Base-by-base conservation (phyloP, 2,888 invertebrate genomes). In the Agonum fuliginosum region DNA sequence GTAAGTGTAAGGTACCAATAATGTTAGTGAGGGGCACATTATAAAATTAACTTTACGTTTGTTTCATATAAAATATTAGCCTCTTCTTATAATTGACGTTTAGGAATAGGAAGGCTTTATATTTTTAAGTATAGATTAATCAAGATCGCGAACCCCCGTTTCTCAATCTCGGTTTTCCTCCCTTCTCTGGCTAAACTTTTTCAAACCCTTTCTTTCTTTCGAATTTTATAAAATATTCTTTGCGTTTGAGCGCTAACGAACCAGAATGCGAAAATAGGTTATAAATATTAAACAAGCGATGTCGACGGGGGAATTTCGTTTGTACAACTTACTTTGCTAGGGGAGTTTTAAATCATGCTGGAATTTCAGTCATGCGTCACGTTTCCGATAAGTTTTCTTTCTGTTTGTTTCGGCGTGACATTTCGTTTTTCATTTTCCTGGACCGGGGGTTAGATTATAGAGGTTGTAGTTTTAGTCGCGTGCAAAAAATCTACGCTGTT, bases 261-360 rank as follows among this genome's bases (percentile, higher is more conserved):
- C 58, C 48, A 51, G 67, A 75, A 75, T 75, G 75, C 75, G 34
- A 75, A 75, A 75, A 75, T 75, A 75, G 75, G 75, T 75, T 67
- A 75, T 75, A 75, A 75, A 75, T 75, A 75, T 75, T 75, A 67
- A 75, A 75, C 75, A 75, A 75, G 67, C 75, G 67, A 48, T 65
- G 65, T 24, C 75, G 62, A 41, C 65, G 14, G 67, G 67, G 48
- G 67, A 24, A 34, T 30, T 75, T 22, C 51, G 43, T 75, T 65
- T 65, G 51, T 65, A 65, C 65, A 75, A 67, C 75, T 75, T 48
- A 75, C 27, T 51, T 46, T 75, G 51, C 67, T 51, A 22, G 67
- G 67, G 75, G 75, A 67, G 48, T 48, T 65, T 67, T 74, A 75
- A 75, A 75, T 75, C 75, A 75, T 48, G 48, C 67, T 58, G 70